Evolutionary conservation across 2,113 vertebrate species (phyloP).

Genomic region (Melanostigma gelatinosum): DNA sequence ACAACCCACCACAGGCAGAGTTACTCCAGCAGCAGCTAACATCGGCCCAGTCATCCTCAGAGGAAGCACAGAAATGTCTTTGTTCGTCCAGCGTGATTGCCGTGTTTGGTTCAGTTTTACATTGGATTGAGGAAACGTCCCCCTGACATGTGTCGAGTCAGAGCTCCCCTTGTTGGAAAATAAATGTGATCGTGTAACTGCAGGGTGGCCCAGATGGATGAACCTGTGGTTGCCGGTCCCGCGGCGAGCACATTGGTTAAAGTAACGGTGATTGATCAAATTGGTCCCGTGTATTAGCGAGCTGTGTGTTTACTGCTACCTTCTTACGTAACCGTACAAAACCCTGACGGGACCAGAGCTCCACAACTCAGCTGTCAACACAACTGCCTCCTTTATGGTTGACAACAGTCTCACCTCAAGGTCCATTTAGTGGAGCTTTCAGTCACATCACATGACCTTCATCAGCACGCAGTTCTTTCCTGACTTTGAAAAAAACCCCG

Average conservation of each 20-base stretch:
- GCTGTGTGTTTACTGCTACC: constrained; percentile 26
- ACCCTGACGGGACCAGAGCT: neutral
- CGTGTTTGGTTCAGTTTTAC: constrained; percentile 52
- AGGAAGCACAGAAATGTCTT: constrained; percentile 79
- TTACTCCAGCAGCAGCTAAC: constrained; percentile 61
- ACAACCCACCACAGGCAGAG: constrained; percentile 66
- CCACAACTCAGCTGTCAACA: constrained; percentile 12
- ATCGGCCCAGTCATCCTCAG: constrained; percentile 77
- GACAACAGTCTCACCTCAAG: constrained; percentile 22
- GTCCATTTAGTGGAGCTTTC: no score
- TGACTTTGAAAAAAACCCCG: neutral
- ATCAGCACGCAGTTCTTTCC: neutral
- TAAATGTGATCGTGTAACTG: constrained; percentile 66
- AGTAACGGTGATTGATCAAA: constrained; percentile 64
- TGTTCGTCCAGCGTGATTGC: constrained; percentile 64
- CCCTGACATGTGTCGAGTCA: constrained; percentile 39
- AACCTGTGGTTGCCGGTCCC: constrained; percentile 64
- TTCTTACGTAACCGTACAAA: constrained; percentile 40
- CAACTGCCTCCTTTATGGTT: neutral
- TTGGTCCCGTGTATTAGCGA: neutral
- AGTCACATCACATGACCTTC: neutral
- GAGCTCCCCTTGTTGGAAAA: constrained; percentile 56
- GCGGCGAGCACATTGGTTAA: constrained; percentile 59
- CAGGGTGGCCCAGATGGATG: constrained; percentile 52
- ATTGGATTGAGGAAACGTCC: constrained; percentile 46